Conservation (phyloP, 2,888 invertebrate genomes). For the Phragmatobia fuliginosa region DNA sequence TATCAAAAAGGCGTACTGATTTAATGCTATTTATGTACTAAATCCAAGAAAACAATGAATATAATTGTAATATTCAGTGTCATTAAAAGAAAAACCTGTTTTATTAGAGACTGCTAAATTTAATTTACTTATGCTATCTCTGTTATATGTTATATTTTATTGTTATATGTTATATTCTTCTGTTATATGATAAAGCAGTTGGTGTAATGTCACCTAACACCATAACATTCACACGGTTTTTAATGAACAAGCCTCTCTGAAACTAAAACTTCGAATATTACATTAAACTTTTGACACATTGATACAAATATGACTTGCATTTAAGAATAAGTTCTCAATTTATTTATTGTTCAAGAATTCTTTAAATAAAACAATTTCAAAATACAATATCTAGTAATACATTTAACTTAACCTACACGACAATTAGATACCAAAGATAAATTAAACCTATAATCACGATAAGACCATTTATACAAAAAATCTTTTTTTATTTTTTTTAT, state of each 20-base stretch:
- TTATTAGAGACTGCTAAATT: not conserved
- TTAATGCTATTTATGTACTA: too few species aligned
- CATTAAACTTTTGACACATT: not conserved
- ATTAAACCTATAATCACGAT: slow-evolving; percentile 51
- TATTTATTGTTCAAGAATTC: slow-evolving; percentile 30
- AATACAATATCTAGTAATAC: slow-evolving; percentile 46
- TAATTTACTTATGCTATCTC: not conserved
- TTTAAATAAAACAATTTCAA: slow-evolving; percentile 40
- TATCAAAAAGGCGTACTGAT: too few species aligned
- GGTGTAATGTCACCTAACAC: not conserved
- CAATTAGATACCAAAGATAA: slow-evolving; percentile 48
- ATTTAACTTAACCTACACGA: slow-evolving; percentile 56
- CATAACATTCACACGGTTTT: not conserved
- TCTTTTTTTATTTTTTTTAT: slow-evolving; percentile 34
- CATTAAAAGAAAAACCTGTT: not conserved
- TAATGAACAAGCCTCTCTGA: not conserved
- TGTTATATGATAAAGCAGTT: not conserved
- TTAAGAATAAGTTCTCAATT: slow-evolving; percentile 45
- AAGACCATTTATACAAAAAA: slow-evolving; percentile 51
- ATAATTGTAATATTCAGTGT: not conserved
- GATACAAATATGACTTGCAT: slow-evolving; percentile 35
- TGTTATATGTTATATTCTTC: too few species aligned
- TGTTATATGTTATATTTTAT: not conserved
- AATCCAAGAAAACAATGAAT: too few species aligned
- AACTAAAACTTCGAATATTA: not conserved